Evolutionary conservation across 2,888 invertebrate species (phyloP).

Genomic region (Apotomis capreana): DNA sequence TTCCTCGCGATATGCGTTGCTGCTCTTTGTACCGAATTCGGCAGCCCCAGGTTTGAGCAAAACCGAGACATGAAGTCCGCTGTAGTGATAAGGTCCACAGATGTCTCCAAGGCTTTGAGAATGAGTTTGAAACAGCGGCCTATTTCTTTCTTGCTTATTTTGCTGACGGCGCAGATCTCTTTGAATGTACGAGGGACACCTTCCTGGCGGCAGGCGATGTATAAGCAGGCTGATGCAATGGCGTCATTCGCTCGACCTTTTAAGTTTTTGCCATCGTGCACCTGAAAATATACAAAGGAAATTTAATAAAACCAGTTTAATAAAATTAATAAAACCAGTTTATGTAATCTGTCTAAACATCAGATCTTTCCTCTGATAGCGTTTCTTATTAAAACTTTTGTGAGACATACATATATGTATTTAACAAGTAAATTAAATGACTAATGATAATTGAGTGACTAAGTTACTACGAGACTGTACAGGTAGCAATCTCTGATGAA

Average conservation of each 20-base stretch:
- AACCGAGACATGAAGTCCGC: conserved; percentile 99
- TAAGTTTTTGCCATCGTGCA: conserved; percentile 97
- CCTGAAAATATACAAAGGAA: conserved; percentile 62
- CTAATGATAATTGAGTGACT: no score
- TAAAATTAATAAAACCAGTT: no score
- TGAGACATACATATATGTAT: no score
- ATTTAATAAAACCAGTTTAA: not conserved
- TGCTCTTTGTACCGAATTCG: conserved; percentile 94
- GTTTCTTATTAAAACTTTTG: no score
- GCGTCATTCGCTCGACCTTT: conserved; percentile 99
- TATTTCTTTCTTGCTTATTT: conserved; percentile 99
- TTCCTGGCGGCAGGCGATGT: conserved; percentile 99
- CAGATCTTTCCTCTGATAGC: no score
- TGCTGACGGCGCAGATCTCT: conserved; percentile 99
- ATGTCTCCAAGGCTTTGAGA: conserved; percentile 97
- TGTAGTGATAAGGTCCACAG: conserved; percentile 98
- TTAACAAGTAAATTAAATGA: no score
- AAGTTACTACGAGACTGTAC: no score
- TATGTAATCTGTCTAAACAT: no score
- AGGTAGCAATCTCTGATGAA: no score
- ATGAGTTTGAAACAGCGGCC: conserved; percentile 99
- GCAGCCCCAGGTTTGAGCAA: conserved; percentile 95
- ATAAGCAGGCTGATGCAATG: conserved; percentile 98
- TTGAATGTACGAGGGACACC: conserved; percentile 99
- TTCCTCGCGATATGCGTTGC: conserved; percentile 98